Evolutionary conservation across 2,797 vertebrate genomes (phyloP).

Genomic region (Lepus townsendii): DNA sequence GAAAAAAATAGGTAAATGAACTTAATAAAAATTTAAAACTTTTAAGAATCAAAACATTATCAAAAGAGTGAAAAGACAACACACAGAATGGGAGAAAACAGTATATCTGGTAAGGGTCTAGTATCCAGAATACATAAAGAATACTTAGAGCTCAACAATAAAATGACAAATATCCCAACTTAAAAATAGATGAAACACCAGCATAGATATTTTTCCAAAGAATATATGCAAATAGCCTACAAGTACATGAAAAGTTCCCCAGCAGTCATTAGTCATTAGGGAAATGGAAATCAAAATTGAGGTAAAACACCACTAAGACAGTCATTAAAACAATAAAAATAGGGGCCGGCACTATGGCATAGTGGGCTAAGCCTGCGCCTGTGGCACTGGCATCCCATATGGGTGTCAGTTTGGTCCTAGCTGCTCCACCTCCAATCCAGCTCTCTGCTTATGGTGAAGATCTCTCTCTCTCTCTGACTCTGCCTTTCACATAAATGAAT

Average conservation of each 20-base stretch:
- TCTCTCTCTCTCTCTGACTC: too few species aligned
- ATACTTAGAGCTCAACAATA: slow-evolving; percentile 22
- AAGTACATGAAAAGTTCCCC: background rate
- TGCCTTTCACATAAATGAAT: too few species aligned
- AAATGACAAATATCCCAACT: slow-evolving; percentile 5
- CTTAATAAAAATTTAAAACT: background rate
- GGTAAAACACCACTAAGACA: background rate
- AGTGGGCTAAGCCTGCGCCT: too few species aligned
- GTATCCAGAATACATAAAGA: slow-evolving; percentile 47
- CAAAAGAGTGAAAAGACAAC: slow-evolving; percentile 32
- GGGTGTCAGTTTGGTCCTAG: too few species aligned
- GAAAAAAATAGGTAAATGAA: slow-evolving; percentile 25
- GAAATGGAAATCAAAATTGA: slow-evolving; percentile 35
- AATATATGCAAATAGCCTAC: background rate
- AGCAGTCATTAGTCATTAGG: slow-evolving; percentile 21
- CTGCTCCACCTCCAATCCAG: too few species aligned
- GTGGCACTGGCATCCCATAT: too few species aligned
- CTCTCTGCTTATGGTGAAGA: too few species aligned
- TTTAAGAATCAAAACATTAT: slow-evolving; percentile 31
- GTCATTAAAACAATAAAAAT: background rate
- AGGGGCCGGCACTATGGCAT: too few species aligned
- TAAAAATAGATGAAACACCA: slow-evolving; percentile 14
- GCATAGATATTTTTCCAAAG: slow-evolving; percentile 19
- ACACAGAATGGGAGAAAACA: slow-evolving; percentile 19
- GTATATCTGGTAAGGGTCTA: slow-evolving; percentile 13